phyloP scores from a whole-genome alignment of 35 echinoderm and acorn worm species.

The Amphiura filiformis region DNA sequence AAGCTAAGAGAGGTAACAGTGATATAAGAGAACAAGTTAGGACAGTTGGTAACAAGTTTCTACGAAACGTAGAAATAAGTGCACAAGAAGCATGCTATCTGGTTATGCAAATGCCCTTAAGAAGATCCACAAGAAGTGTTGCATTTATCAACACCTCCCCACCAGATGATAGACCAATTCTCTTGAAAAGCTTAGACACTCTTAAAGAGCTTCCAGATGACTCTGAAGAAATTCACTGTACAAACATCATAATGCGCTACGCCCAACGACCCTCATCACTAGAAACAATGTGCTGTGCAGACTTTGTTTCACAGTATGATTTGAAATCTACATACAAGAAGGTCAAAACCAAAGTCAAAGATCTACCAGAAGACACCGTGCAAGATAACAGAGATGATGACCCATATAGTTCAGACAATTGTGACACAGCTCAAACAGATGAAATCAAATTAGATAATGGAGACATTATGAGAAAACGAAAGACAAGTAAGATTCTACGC shows the following conservation, averaged over 20 bases:
- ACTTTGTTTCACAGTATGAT: constrained; percentile 40
- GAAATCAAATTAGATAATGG: neutral
- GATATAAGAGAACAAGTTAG: constrained; percentile 39
- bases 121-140: constrained; percentile 6
- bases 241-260: constrained; percentile 31
- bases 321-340: neutral
- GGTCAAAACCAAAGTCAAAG: neutral
- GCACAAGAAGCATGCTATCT: constrained; percentile 62
- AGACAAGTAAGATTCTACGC: neutral
- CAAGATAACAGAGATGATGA: neutral
- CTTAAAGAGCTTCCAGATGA: constrained; percentile 36
- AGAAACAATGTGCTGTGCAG: constrained; percentile 38
- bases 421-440: neutral
- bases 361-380: neutral
- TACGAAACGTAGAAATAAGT: constrained; percentile 56
- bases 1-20: constrained; percentile 40
- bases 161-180: neutral
- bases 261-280: constrained; percentile 17
- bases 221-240: constrained; percentile 31
- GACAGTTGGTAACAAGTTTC: constrained; percentile 50
- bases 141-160: neutral
- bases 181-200: constrained; percentile 21
- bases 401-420: neutral
- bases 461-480: neutral
- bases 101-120: constrained; percentile 26